Evolutionary conservation across 2,888 invertebrate species (phyloP).

Genomic region (Eurytoma californica): DNA sequence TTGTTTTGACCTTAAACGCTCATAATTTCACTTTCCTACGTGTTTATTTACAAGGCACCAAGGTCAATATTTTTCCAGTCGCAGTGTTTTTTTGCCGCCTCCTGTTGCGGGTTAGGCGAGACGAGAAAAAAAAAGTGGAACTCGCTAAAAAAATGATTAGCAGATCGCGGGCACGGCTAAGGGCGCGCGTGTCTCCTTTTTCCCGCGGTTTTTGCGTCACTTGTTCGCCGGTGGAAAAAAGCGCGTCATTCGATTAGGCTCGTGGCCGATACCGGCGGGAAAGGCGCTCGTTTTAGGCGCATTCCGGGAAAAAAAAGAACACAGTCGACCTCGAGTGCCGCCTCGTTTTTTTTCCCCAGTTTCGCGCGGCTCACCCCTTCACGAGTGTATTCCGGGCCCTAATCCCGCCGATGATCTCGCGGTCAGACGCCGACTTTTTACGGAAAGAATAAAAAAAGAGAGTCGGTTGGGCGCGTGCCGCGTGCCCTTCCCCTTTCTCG

Average conservation of each 20-base stretch:
- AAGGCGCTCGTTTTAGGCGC: background rate
- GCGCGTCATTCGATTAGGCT: slow-evolving; percentile 33
- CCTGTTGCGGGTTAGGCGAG: no score
- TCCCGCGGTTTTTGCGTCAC: slow-evolving; percentile 12
- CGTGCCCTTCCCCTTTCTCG: background rate
- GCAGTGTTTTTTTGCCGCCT: no score
- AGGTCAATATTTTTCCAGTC: no score
- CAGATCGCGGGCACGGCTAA: background rate
- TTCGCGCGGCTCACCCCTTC: slow-evolving; percentile 8
- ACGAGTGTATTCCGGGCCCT: background rate
- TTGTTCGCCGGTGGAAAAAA: background rate
- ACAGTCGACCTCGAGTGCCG: background rate
- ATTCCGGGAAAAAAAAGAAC: background rate
- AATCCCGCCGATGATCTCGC: slow-evolving; percentile 11
- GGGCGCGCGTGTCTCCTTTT: background rate
- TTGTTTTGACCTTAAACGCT: no score
- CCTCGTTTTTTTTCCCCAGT: background rate
- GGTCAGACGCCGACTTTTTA: background rate
- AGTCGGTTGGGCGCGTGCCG: no score
- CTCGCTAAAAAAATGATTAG: no score
- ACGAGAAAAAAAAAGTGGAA: no score
- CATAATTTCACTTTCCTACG: background rate
- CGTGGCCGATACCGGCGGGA: background rate
- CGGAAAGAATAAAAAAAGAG: no score
- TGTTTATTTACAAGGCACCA: background rate